Evolutionary conservation across 30 jellyfish, hydroid and myxozoan species (phyloP), one percentile per base, ranked within the genome.

Genomic region (Hydra vulgaris): DNA sequence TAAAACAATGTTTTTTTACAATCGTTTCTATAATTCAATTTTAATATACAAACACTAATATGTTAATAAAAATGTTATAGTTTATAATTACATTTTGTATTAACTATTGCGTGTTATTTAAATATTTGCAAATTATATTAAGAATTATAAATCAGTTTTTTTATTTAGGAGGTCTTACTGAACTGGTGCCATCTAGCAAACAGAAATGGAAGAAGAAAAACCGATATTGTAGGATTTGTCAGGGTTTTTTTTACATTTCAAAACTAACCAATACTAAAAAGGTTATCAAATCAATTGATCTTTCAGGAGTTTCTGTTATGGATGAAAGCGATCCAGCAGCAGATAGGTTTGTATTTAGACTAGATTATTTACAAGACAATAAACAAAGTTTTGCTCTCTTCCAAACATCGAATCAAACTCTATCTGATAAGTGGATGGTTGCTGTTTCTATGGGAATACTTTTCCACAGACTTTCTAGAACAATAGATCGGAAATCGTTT

Each of bases 341-440:
- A n/a, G 95, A 70, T 8, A 21, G 70, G 56, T 88, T 26, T 76
- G 81, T 85, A 4, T 94, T 94, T 71, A 87, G 88, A 18, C 89
- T 94, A 0, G 96, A 94, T 54, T 88, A 88, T 61, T 85, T 85
- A 0, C 73, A 84, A 1, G 88, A 77, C 15, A 79, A 78, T 56
- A 55, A 84, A 76, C 23, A 79, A 70, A 71, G 86, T 21, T 76
- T 18, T 83, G 90, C 70, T 74, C 27, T 21, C 26, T 84, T 94
- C 40, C 88, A 84, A 54, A 88, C 96, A 17, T 81, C 76, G n/a
- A 93, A 88, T 72, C 95, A 81, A 54, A 22, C 71, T 20, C 70
- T 94, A 0, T 96, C 99, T 4, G 99, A 94, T 21, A 74, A 83
- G 25, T 94, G 99, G 99, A 94, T 94, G 99, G 99, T 94, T 7